Conservation (phyloP, 2,797 vertebrate species). For the Nasua narica region DNA sequence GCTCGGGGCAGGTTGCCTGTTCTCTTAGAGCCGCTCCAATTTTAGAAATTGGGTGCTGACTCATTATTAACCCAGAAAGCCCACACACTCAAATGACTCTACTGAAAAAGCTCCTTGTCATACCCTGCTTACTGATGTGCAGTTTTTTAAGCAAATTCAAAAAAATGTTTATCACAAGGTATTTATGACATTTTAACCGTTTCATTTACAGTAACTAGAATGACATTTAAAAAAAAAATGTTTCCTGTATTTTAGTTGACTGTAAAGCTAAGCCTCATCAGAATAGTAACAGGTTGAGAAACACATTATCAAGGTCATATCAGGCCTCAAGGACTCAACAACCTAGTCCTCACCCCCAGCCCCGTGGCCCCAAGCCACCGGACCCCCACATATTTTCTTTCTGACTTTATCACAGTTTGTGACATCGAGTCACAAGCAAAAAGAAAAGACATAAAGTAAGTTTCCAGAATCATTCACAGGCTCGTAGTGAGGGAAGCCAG, state of each 20-base stretch:
- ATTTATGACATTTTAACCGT: conserved; percentile 77
- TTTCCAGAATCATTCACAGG: neutral
- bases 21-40: conserved; percentile 78
- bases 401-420: neutral
- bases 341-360: neutral
- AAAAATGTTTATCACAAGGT: conserved; percentile 81
- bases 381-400: neutral
- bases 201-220: conserved; percentile 87
- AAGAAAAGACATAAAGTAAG: neutral
- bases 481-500: neutral
- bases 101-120: conserved; percentile 76
- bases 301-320: neutral
- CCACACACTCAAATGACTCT: conserved; percentile 85
- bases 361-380: neutral
- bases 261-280: neutral
- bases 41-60: conserved; percentile 83
- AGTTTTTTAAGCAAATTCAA: conserved; percentile 62
- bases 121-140: conserved; percentile 65
- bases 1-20: conserved; percentile 31
- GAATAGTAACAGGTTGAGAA: conserved; percentile 11
- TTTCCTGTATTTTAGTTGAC: conserved; percentile 60
- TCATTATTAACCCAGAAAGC: conserved; percentile 87
- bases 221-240: conserved; percentile 58
- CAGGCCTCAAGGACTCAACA: neutral
- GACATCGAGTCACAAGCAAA: neutral